Evolutionary conservation across 1,140 invertebrate genomes (phyloP).

Genomic region (Helicorthomorpha holstii): DNA sequence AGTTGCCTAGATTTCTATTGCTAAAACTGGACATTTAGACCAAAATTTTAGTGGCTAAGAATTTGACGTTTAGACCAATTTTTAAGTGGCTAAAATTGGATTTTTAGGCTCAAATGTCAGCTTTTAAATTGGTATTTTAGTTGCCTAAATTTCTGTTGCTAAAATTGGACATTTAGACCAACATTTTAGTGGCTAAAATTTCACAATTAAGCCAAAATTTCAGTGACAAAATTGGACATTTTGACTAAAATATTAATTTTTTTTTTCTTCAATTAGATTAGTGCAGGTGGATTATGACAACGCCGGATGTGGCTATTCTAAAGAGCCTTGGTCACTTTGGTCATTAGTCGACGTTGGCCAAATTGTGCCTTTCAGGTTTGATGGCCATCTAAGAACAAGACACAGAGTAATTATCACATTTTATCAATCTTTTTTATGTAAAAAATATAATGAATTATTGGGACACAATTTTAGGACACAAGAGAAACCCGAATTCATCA

Average conservation of each 20-base stretch:
- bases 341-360: conserved; percentile 45
- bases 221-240: too few species aligned
- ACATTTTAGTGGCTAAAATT: neutral
- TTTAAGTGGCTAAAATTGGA: too few species aligned
- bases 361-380: conserved; percentile 64
- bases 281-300: too few species aligned
- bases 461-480: conserved; percentile 45
- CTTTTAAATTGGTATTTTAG: too few species aligned
- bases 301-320: neutral
- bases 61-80: neutral
- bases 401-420: conserved; percentile 21
- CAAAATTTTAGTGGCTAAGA: neutral
- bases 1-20: neutral
- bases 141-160: neutral
- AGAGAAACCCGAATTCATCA: conserved; percentile 68
- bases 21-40: neutral
- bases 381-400: conserved; percentile 42
- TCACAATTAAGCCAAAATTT: neutral
- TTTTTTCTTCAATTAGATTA: too few species aligned
- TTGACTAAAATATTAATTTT: too few species aligned
- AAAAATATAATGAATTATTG: too few species aligned
- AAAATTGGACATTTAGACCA: neutral
- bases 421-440: neutral
- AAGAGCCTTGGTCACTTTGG: conserved; percentile 32
- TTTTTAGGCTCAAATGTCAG: too few species aligned